A percentile compares a stretch with the other conserved stretches of the same genome.
These are phyloP conservation scores for Parascotia fuliginaria DNA, from an alignment of 2,888 invertebrate genomes.

Conservation along the genomic window DNA sequence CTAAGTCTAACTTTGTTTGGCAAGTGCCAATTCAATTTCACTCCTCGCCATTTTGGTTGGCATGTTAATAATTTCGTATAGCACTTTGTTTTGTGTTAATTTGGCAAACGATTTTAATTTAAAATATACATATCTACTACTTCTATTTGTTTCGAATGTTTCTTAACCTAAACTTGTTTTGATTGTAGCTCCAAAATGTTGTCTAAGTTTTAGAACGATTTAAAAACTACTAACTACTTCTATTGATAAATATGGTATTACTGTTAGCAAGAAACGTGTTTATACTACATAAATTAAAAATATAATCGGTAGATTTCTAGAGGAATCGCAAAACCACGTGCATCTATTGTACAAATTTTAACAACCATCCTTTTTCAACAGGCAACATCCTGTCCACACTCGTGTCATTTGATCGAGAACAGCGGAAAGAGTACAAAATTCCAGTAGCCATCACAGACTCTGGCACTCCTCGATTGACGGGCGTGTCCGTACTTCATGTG, in stretches of 20 bases:
- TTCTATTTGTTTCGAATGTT: too few relatives aligned
- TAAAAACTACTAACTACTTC: too few relatives aligned
- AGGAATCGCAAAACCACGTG: neutral
- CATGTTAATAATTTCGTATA: conserved; percentile 54
- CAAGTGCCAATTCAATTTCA: conserved; percentile 73
- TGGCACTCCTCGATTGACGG: conserved; percentile 90
- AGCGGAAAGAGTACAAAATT: conserved; percentile 93
- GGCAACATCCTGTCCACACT: conserved; percentile 89
- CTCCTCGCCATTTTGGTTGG: conserved; percentile 51
- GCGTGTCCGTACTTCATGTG: conserved; percentile 93
- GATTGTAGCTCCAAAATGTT: too few relatives aligned
- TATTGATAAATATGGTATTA: too few relatives aligned
- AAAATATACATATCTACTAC: too few relatives aligned
- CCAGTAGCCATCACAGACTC: conserved; percentile 96
- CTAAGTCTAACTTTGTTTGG: conserved; percentile 71
- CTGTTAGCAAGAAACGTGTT: too few relatives aligned
- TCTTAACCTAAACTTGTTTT: too few relatives aligned
- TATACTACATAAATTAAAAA: too few relatives aligned
- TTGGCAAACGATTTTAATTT: too few relatives aligned
- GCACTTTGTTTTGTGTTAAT: conserved; percentile 28
- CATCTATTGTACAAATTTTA: neutral
- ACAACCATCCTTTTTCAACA: conserved; percentile 34
- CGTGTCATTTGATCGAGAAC: conserved; percentile 94
- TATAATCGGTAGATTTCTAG: neutral
- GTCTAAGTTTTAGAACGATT: too few relatives aligned